These are phyloP conservation scores for Gephyroberyx darwinii DNA, from an alignment of 2,797 vertebrate genomes.

Conservation along the genomic window DNA sequence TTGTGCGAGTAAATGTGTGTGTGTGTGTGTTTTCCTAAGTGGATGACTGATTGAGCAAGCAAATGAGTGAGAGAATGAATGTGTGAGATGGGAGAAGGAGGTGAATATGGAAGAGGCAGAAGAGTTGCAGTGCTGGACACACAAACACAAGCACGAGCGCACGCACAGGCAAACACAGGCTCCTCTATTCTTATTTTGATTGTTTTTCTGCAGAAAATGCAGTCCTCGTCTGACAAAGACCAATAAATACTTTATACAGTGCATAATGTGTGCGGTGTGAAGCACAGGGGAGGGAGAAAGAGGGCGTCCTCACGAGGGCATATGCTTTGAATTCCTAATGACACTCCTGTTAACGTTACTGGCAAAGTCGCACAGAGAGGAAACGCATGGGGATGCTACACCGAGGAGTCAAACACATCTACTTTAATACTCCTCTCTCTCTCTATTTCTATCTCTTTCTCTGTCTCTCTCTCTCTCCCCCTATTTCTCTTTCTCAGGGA, in stretches of 20 bases:
- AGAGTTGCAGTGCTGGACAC: slow-evolving; percentile 42
- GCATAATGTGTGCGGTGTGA: slow-evolving; percentile 84
- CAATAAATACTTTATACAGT: slow-evolving; percentile 88
- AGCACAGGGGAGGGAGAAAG: slow-evolving; percentile 80
- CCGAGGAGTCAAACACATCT: slow-evolving; percentile 69
- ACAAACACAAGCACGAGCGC: slow-evolving; percentile 21
- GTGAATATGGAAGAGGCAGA: slow-evolving; percentile 31
- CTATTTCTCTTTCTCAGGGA: slow-evolving; percentile 49
- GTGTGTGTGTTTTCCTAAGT: slow-evolving; percentile 48
- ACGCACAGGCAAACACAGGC: slow-evolving; percentile 39
- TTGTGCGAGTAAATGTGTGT: slow-evolving; percentile 44
- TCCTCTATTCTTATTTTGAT: slow-evolving; percentile 71
- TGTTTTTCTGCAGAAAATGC: slow-evolving; percentile 74
- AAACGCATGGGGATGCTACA: slow-evolving; percentile 65
- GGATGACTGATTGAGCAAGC: slow-evolving; percentile 68
- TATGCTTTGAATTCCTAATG: slow-evolving; percentile 88
- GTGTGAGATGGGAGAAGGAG: slow-evolving; percentile 39
- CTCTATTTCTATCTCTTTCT: slow-evolving; percentile 43
- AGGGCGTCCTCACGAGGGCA: slow-evolving; percentile 83
- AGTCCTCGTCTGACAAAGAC: slow-evolving; percentile 81
- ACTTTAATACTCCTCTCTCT: slow-evolving; percentile 58
- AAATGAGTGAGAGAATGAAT: slow-evolving; percentile 54
- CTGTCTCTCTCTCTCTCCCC: slow-evolving; percentile 36
- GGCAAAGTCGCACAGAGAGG: slow-evolving; percentile 72
- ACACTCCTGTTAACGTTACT: slow-evolving; percentile 82